phyloP scores from a whole-genome alignment of 2,113 vertebrate species.

The Grammomys surdaster region DNA sequence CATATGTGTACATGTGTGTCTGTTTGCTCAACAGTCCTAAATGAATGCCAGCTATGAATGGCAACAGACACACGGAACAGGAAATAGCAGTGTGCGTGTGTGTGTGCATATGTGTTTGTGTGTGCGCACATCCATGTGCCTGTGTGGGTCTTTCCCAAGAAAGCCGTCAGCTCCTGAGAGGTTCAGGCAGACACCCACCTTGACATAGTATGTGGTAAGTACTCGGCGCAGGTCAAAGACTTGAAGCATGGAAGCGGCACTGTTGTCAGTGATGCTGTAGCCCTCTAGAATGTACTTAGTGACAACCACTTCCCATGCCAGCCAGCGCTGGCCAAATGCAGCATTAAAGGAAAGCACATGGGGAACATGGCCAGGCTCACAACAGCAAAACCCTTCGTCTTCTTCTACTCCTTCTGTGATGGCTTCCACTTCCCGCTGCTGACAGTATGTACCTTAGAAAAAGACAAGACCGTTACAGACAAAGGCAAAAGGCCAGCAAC shows the following conservation, averaged over 20 bases:
- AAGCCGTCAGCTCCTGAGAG: background rate
- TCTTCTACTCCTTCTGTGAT: conserved; percentile 95
- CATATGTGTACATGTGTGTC: background rate
- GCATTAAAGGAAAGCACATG: conserved; percentile 93
- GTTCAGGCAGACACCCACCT: conserved; percentile 83
- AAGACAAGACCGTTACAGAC: background rate
- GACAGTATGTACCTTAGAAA: conserved; percentile 92
- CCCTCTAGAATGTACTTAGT: conserved; percentile 94
- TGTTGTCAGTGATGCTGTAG: conserved; percentile 95
- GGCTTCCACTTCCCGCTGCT: conserved; percentile 93
- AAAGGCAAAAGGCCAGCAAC: background rate
- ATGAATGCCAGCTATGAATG: no score
- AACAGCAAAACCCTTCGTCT: conserved; percentile 94
- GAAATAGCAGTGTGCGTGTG: background rate
- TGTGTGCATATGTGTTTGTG: background rate
- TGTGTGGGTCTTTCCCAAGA: background rate
- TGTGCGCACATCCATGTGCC: no score
- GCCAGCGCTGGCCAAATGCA: conserved; percentile 93
- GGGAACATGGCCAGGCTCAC: conserved; percentile 93
- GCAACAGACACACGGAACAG: no score
- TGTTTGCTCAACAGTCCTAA: no score
- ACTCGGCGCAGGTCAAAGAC: conserved; percentile 94
- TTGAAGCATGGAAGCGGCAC: conserved; percentile 94
- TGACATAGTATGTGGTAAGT: conserved; percentile 94
- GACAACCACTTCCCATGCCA: conserved; percentile 94